A percentile compares a stretch with the other conserved stretches of the same genome.
phyloP scores from a whole-genome alignment of 2,888 invertebrate genomes.

The Agrotis clavis region DNA sequence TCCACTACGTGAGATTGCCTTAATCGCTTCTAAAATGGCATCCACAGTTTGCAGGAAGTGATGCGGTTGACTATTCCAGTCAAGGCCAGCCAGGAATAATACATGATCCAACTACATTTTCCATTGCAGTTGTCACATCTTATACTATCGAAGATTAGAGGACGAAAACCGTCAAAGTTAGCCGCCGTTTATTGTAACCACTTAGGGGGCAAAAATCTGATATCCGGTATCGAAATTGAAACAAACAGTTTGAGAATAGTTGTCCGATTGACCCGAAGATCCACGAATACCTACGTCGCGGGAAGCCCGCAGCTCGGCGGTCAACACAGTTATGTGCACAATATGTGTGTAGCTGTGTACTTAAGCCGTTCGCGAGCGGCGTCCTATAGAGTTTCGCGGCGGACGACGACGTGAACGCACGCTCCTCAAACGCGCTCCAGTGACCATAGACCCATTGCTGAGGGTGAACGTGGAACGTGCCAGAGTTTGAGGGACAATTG shows the following conservation, averaged over 20 bases:
- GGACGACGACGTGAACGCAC: constrained; percentile 78
- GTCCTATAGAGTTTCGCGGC: constrained; percentile 81
- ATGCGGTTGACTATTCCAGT: constrained; percentile 52
- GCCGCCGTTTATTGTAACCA: constrained; percentile 11
- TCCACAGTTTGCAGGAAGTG: constrained; percentile 49
- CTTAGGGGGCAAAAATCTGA: background rate
- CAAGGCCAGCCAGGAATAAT: constrained; percentile 48
- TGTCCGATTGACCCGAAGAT: constrained; percentile 52
- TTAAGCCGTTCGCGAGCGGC: constrained; percentile 75
- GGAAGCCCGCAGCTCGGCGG: constrained; percentile 53
- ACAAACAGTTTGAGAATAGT: constrained; percentile 53
- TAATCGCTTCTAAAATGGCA: constrained; percentile 48
- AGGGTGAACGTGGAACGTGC: constrained; percentile 84
- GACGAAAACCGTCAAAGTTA: background rate
- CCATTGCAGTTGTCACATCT: constrained; percentile 44
- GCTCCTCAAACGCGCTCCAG: constrained; percentile 62
- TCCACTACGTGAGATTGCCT: constrained; percentile 38
- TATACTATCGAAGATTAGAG: constrained; percentile 4
- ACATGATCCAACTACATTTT: constrained; percentile 42
- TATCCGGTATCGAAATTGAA: constrained; percentile 23
- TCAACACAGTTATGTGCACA: constrained; percentile 58
- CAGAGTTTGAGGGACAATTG: constrained; percentile 83
- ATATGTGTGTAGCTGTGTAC: constrained; percentile 47
- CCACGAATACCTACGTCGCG: constrained; percentile 51
- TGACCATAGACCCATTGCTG: constrained; percentile 65